phyloP scores from a whole-genome alignment of 2,113 vertebrate species.

The Electrona antarctica region DNA sequence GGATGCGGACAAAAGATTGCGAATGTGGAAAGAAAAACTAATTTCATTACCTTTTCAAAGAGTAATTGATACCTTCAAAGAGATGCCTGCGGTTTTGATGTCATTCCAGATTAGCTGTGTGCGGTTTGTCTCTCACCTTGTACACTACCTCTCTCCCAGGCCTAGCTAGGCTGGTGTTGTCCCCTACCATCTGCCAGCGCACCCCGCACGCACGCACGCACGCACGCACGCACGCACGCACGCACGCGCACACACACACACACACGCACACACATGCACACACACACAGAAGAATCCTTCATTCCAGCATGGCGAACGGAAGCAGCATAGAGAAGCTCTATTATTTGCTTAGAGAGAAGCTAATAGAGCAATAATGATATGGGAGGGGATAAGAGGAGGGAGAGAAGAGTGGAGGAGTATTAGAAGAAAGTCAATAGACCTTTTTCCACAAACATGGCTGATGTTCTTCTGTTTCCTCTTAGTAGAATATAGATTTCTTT shows the following conservation, averaged over 20 bases:
- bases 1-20: constrained; percentile 36
- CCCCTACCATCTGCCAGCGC: constrained; percentile 66
- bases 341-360: background rate
- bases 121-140: constrained; percentile 69
- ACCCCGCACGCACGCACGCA: constrained; percentile 23
- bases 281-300: background rate
- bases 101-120: constrained; percentile 67
- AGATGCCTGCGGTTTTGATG: constrained; percentile 62
- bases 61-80: constrained; percentile 68
- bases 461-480: no score
- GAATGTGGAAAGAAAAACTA: constrained; percentile 37
- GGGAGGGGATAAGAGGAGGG: background rate
- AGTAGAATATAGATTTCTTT: no score
- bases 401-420: background rate
- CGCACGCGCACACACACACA: background rate
- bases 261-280: background rate
- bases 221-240: background rate
- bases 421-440: background rate
- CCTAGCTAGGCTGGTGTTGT: constrained; percentile 15
- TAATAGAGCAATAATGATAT: background rate
- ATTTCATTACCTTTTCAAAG: constrained; percentile 65
- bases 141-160: constrained; percentile 55
- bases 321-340: no score
- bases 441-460: no score
- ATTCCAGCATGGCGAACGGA: constrained; percentile 18